These are phyloP conservation scores for Brachyhypopomus gauderio DNA, from an alignment of 2,113 vertebrate species.

Conservation along the genomic window DNA sequence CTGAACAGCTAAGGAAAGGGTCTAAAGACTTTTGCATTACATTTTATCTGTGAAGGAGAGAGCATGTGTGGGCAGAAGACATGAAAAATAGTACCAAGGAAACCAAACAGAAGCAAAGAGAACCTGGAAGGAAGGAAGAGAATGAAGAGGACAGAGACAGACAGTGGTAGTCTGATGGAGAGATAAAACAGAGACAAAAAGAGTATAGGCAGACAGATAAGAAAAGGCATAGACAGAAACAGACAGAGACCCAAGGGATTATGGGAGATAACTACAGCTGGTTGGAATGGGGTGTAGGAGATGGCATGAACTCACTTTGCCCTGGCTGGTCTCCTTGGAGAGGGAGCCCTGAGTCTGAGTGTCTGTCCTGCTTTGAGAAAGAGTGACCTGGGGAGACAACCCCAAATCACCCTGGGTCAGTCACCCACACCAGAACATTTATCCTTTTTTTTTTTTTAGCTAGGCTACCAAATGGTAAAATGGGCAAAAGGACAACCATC, in stretches of 20 bases:
- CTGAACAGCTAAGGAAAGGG: background rate
- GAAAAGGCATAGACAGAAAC: constrained; percentile 3
- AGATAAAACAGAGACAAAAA: constrained; percentile 31
- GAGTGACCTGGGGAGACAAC: constrained; percentile 72
- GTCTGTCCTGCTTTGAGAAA: constrained; percentile 67
- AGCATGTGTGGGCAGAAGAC: background rate
- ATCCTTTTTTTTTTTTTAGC: background rate
- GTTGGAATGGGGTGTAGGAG: constrained; percentile 45
- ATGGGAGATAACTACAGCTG: background rate
- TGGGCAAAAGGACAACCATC: background rate
- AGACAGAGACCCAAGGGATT: constrained; percentile 20
- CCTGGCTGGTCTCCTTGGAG: constrained; percentile 65
- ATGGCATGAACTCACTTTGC: constrained; percentile 70
- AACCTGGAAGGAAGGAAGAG: constrained; percentile 50
- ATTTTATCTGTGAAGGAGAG: background rate
- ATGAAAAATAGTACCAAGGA: constrained; percentile 62
- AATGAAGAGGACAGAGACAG: constrained; percentile 40
- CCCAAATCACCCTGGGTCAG: constrained; percentile 60
- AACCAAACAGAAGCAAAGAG: constrained; percentile 65
- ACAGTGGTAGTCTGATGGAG: constrained; percentile 30
- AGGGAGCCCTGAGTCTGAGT: constrained; percentile 42
- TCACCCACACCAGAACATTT: constrained; percentile 22
- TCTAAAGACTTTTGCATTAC: background rate
- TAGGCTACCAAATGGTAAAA: background rate
- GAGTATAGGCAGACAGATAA: constrained; percentile 39